These are phyloP conservation scores for Helleia helle DNA, from an alignment of 2,888 invertebrate species.

Conservation along the genomic window DNA sequence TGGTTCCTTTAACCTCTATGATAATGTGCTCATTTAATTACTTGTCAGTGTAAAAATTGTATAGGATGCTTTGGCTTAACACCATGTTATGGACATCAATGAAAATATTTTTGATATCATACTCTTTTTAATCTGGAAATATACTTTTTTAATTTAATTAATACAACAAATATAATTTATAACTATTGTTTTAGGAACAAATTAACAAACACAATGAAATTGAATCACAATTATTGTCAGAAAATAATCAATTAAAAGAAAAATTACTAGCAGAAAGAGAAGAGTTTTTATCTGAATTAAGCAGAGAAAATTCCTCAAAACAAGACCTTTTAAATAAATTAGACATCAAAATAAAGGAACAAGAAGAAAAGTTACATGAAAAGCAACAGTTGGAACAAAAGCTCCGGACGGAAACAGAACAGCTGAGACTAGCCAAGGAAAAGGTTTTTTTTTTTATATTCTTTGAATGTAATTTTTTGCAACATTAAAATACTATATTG, in stretches of 20 bases:
- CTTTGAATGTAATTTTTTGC: not conserved
- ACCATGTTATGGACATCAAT: no score
- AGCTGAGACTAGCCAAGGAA: slow-evolving; percentile 55
- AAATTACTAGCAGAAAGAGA: slow-evolving; percentile 63
- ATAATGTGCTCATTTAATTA: no score
- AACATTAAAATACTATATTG: no score
- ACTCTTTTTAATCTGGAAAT: no score
- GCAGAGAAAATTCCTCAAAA: slow-evolving; percentile 66
- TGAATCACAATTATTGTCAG: slow-evolving; percentile 53
- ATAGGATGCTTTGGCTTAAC: no score
- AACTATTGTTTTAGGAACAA: slow-evolving; percentile 39
- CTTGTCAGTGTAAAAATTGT: no score
- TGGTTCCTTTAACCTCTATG: no score
- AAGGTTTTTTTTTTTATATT: slow-evolving; percentile 32
- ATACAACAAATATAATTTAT: not conserved
- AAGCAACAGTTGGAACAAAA: slow-evolving; percentile 47
- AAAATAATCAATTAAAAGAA: slow-evolving; percentile 58
- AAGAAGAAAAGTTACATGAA: slow-evolving; percentile 59
- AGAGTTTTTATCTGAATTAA: slow-evolving; percentile 61
- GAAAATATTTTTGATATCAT: no score
- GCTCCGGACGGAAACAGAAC: slow-evolving; percentile 52
- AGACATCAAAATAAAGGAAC: slow-evolving; percentile 58
- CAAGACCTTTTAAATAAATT: slow-evolving; percentile 65
- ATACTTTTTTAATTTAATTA: no score
- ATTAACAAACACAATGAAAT: slow-evolving; percentile 50